phyloP scores from a whole-genome alignment of 1,140 invertebrate species.

The Medauroidea extradentata region DNA sequence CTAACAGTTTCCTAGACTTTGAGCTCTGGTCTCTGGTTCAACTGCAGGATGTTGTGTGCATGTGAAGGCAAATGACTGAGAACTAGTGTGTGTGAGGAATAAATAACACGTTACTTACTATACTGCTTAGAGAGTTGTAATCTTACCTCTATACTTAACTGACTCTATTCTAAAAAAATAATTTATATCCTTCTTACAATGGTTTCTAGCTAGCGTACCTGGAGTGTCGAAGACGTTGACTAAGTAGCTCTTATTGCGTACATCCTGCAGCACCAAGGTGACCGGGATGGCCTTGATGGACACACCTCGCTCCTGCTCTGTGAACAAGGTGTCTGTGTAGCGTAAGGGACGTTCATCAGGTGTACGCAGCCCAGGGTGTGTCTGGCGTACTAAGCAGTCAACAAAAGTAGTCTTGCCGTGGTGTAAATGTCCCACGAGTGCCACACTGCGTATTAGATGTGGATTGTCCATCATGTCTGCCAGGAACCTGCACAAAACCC shows the following conservation, averaged over 20 bases:
- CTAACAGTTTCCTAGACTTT: too few relatives aligned
- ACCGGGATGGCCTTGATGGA: slow-evolving; percentile 96
- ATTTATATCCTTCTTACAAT: too few relatives aligned
- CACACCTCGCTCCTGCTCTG: slow-evolving; percentile 96
- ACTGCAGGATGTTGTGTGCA: too few relatives aligned
- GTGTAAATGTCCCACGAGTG: slow-evolving; percentile 94
- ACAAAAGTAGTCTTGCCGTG: slow-evolving; percentile 99
- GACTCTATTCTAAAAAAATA: too few relatives aligned
- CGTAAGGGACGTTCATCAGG: slow-evolving; percentile 75
- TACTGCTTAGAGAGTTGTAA: too few relatives aligned
- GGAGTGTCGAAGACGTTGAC: slow-evolving; percentile 98
- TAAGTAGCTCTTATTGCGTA: slow-evolving; percentile 91
- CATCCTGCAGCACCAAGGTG: slow-evolving; percentile 88
- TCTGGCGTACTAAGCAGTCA: slow-evolving; percentile 95
- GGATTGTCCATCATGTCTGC: slow-evolving; percentile 98
- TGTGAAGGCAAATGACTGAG: neutral
- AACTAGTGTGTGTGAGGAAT: neutral
- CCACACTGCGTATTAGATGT: slow-evolving; percentile 91
- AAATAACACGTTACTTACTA: too few relatives aligned
- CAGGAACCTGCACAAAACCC: slow-evolving; percentile 55
- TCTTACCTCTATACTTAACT: too few relatives aligned
- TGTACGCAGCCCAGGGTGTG: slow-evolving; percentile 81
- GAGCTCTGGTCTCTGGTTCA: too few relatives aligned
- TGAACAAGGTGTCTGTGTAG: slow-evolving; percentile 96
- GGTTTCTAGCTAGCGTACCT: slow-evolving; percentile 47